Evolutionary conservation across 2,888 invertebrate genomes (phyloP).

Genomic region (Melikaiella ostensackeni): DNA sequence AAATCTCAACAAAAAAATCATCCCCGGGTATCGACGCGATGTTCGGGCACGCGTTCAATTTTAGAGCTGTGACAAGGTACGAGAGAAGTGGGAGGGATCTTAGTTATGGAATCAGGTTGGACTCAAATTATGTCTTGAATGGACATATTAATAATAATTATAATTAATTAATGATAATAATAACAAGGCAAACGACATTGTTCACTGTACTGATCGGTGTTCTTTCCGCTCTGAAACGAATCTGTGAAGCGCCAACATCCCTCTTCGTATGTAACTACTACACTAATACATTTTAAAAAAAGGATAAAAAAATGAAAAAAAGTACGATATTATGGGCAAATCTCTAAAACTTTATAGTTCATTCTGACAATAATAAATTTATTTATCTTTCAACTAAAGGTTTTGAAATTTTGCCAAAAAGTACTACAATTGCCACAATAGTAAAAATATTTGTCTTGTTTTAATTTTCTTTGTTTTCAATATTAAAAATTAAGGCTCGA

Average conservation of each 20-base stretch:
- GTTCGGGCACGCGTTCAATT: constrained; percentile 48
- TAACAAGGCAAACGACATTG: constrained; percentile 39
- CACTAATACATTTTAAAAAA: constrained; percentile 62
- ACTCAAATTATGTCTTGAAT: constrained; percentile 17
- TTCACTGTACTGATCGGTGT: constrained; percentile 58
- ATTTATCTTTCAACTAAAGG: constrained; percentile 29
- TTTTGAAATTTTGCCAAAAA: too few species aligned
- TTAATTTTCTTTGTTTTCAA: too few species aligned
- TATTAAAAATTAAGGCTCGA: constrained; percentile 34
- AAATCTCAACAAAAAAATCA: constrained; percentile 41
- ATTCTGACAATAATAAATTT: constrained; percentile 45
- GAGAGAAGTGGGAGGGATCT: constrained; percentile 37
- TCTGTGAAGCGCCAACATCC: constrained; percentile 70
- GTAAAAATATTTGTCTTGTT: too few species aligned
- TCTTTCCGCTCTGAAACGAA: constrained; percentile 68
- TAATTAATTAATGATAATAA: constrained; percentile 20
- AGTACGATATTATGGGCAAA: constrained; percentile 60
- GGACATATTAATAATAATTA: constrained; percentile 41
- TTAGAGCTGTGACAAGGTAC: constrained; percentile 54
- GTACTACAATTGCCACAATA: too few species aligned
- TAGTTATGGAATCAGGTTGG: constrained; percentile 41
- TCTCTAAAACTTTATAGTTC: constrained; percentile 49
- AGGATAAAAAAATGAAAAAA: constrained; percentile 44
- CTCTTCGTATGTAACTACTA: constrained; percentile 60
- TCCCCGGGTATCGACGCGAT: constrained; percentile 34